phyloP scores from a whole-genome alignment of 2,888 invertebrate genomes.

The Lepidocyrtoides sp. region DNA sequence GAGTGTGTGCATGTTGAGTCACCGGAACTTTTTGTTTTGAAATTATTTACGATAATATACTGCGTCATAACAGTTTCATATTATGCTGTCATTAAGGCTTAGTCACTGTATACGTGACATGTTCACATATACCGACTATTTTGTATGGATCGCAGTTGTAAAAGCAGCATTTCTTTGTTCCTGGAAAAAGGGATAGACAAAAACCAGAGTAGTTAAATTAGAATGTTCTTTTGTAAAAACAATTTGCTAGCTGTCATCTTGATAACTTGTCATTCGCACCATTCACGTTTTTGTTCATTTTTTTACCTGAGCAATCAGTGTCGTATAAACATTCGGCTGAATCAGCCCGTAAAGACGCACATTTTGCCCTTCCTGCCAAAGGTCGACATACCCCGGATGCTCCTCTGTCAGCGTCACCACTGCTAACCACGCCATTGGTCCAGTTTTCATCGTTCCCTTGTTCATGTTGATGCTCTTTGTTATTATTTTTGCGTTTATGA shows the following conservation, averaged over 20 bases:
- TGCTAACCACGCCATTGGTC: neutral
- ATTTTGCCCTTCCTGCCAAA: conserved; percentile 33
- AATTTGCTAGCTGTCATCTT: too few species aligned
- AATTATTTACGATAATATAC: too few species aligned
- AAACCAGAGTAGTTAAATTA: too few species aligned
- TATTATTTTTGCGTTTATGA: neutral
- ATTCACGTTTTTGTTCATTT: too few species aligned
- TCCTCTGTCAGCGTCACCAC: neutral
- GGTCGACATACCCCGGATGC: conserved; percentile 49
- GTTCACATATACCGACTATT: conserved; percentile 69
- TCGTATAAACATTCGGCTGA: conserved; percentile 56
- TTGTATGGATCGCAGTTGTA: conserved; percentile 56
- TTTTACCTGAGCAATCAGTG: conserved; percentile 65
- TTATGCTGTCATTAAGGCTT: neutral
- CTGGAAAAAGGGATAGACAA: conserved; percentile 4
- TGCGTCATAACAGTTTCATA: too few species aligned
- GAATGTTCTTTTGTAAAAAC: too few species aligned
- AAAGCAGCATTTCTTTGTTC: conserved; percentile 75
- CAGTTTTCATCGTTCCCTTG: neutral
- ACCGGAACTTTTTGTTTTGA: too few species aligned
- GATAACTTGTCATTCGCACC: too few species aligned
- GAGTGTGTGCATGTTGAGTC: too few species aligned
- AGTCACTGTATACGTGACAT: conserved; percentile 24
- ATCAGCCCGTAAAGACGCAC: conserved; percentile 17
- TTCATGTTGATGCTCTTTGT: neutral